A percentile compares a stretch with the other conserved stretches of the same genome.
Evolutionary conservation across 2,888 invertebrate species (phyloP).

Genomic region (Clitarchus hookeri): DNA sequence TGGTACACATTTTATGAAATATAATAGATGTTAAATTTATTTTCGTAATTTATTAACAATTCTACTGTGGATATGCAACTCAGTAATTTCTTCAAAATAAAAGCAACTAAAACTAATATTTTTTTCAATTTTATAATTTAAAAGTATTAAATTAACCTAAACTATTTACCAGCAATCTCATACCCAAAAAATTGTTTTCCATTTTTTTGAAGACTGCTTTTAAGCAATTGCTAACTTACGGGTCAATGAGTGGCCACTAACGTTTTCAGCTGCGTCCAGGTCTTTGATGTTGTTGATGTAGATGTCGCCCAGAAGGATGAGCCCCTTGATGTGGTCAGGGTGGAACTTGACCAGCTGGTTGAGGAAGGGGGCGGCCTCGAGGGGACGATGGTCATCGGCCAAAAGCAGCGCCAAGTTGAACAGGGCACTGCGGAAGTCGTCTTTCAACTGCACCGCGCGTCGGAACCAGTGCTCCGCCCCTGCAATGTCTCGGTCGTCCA

Average conservation of each 20-base stretch:
- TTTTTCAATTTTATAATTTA: too few species aligned
- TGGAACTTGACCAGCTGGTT: constrained; percentile 89
- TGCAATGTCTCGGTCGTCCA: constrained; percentile 89
- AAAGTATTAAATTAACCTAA: too few species aligned
- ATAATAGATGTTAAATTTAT: too few species aligned
- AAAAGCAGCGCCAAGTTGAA: constrained; percentile 91
- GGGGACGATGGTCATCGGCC: constrained; percentile 84
- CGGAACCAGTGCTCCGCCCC: constrained; percentile 92
- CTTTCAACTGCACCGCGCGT: constrained; percentile 79
- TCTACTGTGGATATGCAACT: too few species aligned
- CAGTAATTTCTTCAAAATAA: too few species aligned
- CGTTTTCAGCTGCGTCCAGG: constrained; percentile 90
- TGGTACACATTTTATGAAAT: too few species aligned
- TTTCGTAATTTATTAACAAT: too few species aligned
- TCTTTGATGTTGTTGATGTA: constrained; percentile 96
- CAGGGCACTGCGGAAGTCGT: constrained; percentile 89
- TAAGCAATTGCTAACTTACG: too few species aligned
- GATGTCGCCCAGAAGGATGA: constrained; percentile 92
- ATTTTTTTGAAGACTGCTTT: too few species aligned
- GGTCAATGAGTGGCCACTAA: constrained; percentile 50
- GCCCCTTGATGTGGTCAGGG: constrained; percentile 92
- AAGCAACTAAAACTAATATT: too few species aligned
- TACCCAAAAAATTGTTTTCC: too few species aligned
- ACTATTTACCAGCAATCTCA: too few species aligned
- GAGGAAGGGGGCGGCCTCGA: constrained; percentile 90